phyloP scores from a whole-genome alignment of 2,888 invertebrate genomes.

The Zele albiditarsus region DNA sequence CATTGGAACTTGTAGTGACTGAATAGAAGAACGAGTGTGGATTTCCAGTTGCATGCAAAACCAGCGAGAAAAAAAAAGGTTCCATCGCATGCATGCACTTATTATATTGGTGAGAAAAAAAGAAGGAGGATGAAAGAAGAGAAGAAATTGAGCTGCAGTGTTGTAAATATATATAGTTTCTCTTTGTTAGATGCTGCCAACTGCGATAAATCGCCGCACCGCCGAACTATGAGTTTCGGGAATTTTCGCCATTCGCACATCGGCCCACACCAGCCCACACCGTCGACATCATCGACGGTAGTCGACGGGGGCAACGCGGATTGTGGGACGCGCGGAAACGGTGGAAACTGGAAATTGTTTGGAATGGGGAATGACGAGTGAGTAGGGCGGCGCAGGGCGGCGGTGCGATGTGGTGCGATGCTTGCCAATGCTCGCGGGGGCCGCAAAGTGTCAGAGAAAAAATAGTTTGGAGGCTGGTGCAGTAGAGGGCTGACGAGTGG shows the following conservation, averaged over 20 bases:
- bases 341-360: not conserved
- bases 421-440: conserved; percentile 54
- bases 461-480: conserved; percentile 71
- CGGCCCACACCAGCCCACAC: not conserved
- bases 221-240: conserved; percentile 61
- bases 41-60: not conserved
- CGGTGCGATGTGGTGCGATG: conserved; percentile 32
- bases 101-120: conserved; percentile 8
- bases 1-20: no score
- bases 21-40: not conserved
- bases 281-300: conserved; percentile 15
- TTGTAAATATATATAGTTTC: not conserved
- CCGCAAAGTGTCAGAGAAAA: conserved; percentile 65
- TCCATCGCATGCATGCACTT: not conserved
- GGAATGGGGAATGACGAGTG: conserved; percentile 26
- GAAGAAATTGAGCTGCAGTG: not conserved
- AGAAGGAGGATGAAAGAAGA: no score
- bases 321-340: conserved; percentile 37
- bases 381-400: conserved; percentile 32
- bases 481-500: conserved; percentile 70
- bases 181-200: not conserved
- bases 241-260: conserved; percentile 62
- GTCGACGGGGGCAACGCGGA: conserved; percentile 37
- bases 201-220: not conserved
- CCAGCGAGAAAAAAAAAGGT: no score